Conservation (phyloP, 2,113 vertebrate species). For the Thunnus thynnus region DNA sequence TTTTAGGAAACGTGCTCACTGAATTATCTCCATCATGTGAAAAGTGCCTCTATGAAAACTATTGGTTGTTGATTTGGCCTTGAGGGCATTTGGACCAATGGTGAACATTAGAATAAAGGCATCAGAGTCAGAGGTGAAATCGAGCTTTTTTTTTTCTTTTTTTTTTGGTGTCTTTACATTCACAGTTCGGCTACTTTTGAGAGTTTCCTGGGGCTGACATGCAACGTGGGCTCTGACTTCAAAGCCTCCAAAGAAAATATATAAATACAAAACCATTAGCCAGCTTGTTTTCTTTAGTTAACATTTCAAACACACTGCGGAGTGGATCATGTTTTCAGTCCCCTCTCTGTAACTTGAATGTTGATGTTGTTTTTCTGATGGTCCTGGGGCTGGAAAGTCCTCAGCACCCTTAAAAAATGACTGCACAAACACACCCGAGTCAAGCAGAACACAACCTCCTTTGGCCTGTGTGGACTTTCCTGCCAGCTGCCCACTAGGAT, state of each 20-base stretch:
- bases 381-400: conserved; percentile 66
- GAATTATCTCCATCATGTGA: too few relatives aligned
- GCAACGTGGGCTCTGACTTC: conserved; percentile 74
- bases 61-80: not conserved
- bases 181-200: conserved; percentile 55
- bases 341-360: conserved; percentile 52
- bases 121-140: conserved; percentile 62
- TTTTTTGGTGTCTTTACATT: conserved; percentile 59
- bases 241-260: conserved; percentile 84
- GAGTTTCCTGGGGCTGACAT: conserved; percentile 65
- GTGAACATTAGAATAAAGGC: too few relatives aligned
- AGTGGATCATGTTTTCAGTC: conserved; percentile 76
- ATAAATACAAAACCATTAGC: conserved; percentile 85
- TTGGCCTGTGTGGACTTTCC: conserved; percentile 31
- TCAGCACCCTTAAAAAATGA: conserved; percentile 56
- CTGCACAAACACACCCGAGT: conserved; percentile 63
- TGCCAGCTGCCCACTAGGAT: conserved; percentile 51
- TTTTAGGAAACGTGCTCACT: not conserved
- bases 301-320: conserved; percentile 82
- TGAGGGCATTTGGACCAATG: too few relatives aligned
- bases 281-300: conserved; percentile 84
- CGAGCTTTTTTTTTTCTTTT: conserved; percentile 12
- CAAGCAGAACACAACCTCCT: conserved; percentile 45
- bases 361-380: conserved; percentile 77
- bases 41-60: too few relatives aligned